phyloP scores from a whole-genome alignment of 2,888 invertebrate species.

The Platypus cylindrus region DNA sequence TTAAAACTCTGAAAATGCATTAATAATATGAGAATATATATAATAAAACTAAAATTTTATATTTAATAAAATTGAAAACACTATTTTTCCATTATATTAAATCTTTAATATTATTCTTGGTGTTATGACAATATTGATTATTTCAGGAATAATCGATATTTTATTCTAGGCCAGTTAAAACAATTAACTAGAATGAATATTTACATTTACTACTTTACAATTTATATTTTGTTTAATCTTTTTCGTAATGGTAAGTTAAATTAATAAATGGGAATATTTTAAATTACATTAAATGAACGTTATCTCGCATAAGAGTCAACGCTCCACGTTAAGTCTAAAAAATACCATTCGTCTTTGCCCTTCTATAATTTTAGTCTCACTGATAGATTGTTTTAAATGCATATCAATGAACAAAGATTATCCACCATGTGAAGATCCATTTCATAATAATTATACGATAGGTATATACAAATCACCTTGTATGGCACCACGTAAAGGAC shows the following conservation, averaged over 20 bases:
- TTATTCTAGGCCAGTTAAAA: slow-evolving; percentile 9
- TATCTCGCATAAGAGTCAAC: no score
- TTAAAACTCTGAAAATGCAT: no score
- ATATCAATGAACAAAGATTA: slow-evolving; percentile 82
- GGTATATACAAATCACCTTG: slow-evolving; percentile 82
- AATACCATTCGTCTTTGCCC: not conserved
- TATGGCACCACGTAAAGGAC: slow-evolving; percentile 84
- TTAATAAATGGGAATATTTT: not conserved
- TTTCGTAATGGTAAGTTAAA: not conserved
- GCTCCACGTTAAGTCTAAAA: no score
- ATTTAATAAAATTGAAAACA: no score
- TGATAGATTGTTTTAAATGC: slow-evolving; percentile 94
- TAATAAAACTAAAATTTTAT: no score
- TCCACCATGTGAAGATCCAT: slow-evolving; percentile 87
- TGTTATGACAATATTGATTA: slow-evolving; percentile 12
- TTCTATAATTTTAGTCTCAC: slow-evolving; percentile 7
- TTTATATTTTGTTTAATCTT: slow-evolving; percentile 1
- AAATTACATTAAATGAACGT: not conserved
- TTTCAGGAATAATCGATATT: slow-evolving; percentile 11
- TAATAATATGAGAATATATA: no score
- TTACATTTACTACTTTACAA: not conserved
- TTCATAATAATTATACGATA: slow-evolving; percentile 81
- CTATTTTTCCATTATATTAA: no score
- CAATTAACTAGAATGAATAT: slow-evolving; percentile 1
- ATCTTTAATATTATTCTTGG: no score